Evolutionary conservation across 2,113 vertebrate species (phyloP), one percentile per base, ranked within the genome.

Genomic region (Paraplagusia blochii): DNA sequence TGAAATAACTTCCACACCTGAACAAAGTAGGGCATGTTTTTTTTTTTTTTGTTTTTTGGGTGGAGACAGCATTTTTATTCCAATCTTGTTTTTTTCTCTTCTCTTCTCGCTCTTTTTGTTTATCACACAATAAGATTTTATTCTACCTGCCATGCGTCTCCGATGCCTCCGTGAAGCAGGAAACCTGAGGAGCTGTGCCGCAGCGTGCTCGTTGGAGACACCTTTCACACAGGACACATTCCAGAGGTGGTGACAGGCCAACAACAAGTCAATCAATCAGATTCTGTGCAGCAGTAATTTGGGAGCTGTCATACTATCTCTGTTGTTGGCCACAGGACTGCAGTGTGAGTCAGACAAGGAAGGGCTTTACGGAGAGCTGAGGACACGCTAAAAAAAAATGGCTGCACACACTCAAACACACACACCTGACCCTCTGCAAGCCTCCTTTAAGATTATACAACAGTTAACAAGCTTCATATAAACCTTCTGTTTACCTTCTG

Each of bases 221-320:
- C 74, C 73, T 71, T 76, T 82, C 77, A 74, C 77, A 76, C 44
- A 5, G 52, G 65, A 60, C 74, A 52, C 72, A 87, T 88, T 86
- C 83, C 84, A 80, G 48, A 55, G 72, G 77, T 72, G 46, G 33
- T 82, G 67, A 55, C 72, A 76, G 66, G 50, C 73, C 66, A 61
- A 74, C 79, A 85, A 82, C 80, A 74, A 81, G 83, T 79, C 82
- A 83, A 79, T 85, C 77, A 80, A 80, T 87, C 76, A 83, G 72
- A 55, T 68, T 62, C 38, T 69, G 58, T 40, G 36, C 63, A 69
- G 13, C 60, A 67, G 69, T 80, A 60, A 83, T 80, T 64, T 46
- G 81, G 76, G 68, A 74, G 63, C 62, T 83, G 74, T 86, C 69
- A 80, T 69, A 51, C 57, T 66, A 74, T 79, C 83, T 82, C 76